phyloP scores from a whole-genome alignment of 2,113 vertebrate genomes.

The Sceloporus undulatus region DNA sequence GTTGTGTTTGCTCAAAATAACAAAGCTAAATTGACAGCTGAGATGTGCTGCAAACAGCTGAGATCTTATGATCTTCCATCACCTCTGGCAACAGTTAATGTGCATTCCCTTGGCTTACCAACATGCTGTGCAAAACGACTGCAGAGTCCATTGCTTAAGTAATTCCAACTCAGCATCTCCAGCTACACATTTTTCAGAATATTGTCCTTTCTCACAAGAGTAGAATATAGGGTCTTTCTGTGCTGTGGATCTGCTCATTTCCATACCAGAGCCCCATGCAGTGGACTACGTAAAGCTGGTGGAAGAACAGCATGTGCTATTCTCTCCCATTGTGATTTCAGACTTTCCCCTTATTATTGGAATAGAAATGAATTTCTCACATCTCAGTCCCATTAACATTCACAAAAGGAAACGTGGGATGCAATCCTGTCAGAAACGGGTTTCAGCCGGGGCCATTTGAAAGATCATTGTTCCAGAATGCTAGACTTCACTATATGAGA shows the following conservation, averaged over 20 bases:
- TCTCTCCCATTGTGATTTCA: conserved; percentile 62
- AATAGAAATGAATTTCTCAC: conserved; percentile 71
- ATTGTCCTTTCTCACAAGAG: conserved; percentile 39
- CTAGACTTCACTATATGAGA: conserved; percentile 62
- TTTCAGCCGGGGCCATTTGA: conserved; percentile 71
- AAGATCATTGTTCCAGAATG: conserved; percentile 75
- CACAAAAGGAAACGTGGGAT: conserved; percentile 70
- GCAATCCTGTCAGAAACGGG: conserved; percentile 59
- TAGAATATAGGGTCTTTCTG: conserved; percentile 44
- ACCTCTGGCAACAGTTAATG: background rate
- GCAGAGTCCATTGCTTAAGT: background rate
- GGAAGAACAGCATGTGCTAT: conserved; percentile 53
- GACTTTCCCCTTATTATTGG: conserved; percentile 66
- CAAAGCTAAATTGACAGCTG: background rate
- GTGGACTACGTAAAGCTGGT: conserved; percentile 41
- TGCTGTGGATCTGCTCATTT: conserved; percentile 54
- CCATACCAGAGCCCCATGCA: conserved; percentile 23
- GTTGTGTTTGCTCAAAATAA: background rate
- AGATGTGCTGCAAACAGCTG: background rate
- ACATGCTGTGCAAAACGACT: conserved; percentile 7
- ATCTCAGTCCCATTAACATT: conserved; percentile 64
- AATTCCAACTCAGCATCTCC: background rate
- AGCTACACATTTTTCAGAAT: conserved; percentile 36
- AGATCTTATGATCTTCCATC: background rate
- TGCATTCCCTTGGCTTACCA: background rate